Evolutionary conservation across 2,113 vertebrate species (phyloP).

Genomic region (Polyodon spathula): DNA sequence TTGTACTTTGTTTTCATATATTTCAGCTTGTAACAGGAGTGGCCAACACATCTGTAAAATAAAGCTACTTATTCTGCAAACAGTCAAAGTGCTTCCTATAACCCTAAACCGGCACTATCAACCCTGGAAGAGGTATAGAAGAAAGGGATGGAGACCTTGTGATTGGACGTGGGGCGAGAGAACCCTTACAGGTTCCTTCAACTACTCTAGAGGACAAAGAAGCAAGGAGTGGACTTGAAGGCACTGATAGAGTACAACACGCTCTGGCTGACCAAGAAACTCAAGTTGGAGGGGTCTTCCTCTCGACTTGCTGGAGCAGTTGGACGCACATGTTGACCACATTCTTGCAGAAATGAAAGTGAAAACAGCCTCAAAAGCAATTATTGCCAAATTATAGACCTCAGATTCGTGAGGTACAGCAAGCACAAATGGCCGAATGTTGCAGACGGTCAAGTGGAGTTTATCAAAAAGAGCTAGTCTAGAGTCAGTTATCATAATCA

Average conservation of each 20-base stretch:
- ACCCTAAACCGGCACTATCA: constrained; percentile 81
- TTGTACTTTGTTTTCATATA: no score
- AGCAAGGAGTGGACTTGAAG: constrained; percentile 64
- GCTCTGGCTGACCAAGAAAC: constrained; percentile 60
- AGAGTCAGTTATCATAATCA: no score
- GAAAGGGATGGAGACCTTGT: constrained; percentile 72
- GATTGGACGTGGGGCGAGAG: constrained; percentile 86
- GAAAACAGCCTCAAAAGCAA: not conserved
- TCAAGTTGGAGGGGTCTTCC: constrained; percentile 84
- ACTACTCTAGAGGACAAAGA: constrained; percentile 75
- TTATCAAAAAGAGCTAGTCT: no score
- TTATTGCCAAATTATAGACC: no score
- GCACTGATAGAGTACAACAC: constrained; percentile 81
- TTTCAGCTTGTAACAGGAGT: no score
- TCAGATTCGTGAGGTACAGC: no score
- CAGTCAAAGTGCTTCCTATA: no score
- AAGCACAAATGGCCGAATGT: no score
- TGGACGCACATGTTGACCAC: no score
- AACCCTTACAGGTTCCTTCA: constrained; percentile 81
- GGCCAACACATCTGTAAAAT: no score
- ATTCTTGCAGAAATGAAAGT: not conserved
- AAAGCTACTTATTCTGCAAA: no score
- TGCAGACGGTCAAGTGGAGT: no score
- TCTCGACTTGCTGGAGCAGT: constrained; percentile 78
- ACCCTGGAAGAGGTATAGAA: constrained; percentile 78